Base-by-base conservation (phyloP, 2,113 vertebrate genomes). In the Helogale parvula region DNA sequence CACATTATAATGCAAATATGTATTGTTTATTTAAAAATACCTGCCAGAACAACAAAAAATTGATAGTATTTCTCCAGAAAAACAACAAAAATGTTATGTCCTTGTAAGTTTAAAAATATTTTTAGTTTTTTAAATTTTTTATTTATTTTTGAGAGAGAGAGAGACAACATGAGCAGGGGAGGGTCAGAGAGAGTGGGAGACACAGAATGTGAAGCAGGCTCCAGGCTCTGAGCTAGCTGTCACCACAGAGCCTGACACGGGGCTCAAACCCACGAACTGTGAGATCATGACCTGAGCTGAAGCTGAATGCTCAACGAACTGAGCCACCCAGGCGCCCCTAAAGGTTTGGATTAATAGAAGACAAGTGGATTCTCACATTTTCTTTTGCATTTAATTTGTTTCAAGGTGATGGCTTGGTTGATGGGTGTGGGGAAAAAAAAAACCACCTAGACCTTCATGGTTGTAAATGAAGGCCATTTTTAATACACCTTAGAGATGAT, bases 341-440 rank as follows among this genome's bases (percentile, higher is more conserved):
- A 71, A 80, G 81, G 17, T 68, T 90, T 69, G 54, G 6, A 45
- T 90, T 90, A 93, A 83, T 86, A 47, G 50, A 96, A 81, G 41
- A 63, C 6, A 45, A 17, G 7, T 82, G 12, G 35, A 33, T 17
- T 94, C 15, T 68, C 0, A 25, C 16, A 71, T 29, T 94, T 97
- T 85, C 33, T 83, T 94, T 47, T 90, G 17, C 25, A 85, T 88
- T 93, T 25, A 66, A 5, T 50, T 33, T 74, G 4, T 87, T 90
- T 11, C 9, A n/a, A 35, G 80, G 57, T 54, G 17, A 91, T 76
- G 10, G 57, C 72, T 93, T 85, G 9, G 19, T 33, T 79, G 38
- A 95, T 31, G 3, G 81, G 1, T n/a, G 7, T 66, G 27, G 74
- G 93, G 82, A 94, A 93, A 52, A 52, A 27, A 50, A 23, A 89